Evolutionary conservation across 1,140 invertebrate genomes (phyloP).

Genomic region (Trachymyrmex septentrionalis): DNA sequence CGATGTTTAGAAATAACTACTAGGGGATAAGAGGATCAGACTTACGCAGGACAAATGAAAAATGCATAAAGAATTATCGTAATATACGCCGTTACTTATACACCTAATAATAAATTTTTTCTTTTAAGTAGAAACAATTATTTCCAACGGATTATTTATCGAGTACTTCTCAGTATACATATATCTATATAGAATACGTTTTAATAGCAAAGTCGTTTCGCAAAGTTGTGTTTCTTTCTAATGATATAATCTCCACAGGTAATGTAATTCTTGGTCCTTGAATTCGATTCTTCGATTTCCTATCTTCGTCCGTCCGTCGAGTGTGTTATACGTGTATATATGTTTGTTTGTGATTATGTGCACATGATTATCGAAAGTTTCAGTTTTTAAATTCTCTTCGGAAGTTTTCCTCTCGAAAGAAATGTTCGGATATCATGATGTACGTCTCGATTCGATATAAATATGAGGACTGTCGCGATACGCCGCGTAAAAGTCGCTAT

Average conservation of each 20-base stretch:
- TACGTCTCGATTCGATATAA: not conserved
- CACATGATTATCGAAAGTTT: conserved; percentile 25
- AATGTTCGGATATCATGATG: not conserved
- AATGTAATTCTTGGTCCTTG: conserved; percentile 77
- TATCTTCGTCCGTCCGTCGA: not conserved
- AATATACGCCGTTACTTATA: conserved; percentile 23
- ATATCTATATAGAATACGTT: conserved; percentile 31
- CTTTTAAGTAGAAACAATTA: conserved; percentile 48
- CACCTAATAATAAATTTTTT: conserved; percentile 24
- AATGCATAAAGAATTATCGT: not conserved
- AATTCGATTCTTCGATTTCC: conserved; percentile 53
- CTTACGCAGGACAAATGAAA: not conserved
- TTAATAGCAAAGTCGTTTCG: conserved; percentile 40
- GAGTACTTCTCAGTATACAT: conserved; percentile 12
- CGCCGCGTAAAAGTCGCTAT: not conserved
- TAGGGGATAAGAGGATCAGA: not conserved
- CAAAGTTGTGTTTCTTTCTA: not conserved
- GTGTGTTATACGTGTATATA: not conserved
- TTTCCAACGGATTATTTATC: conserved; percentile 53
- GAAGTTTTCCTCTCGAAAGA: not conserved
- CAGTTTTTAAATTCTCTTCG: not conserved
- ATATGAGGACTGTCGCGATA: not conserved
- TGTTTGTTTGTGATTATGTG: conserved; percentile 11
- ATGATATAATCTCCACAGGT: conserved; percentile 39
- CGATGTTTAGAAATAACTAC: not conserved